A percentile compares a stretch with the other conserved stretches of the same genome.
These are phyloP conservation scores for Xyrauchen texanus DNA, from an alignment of 2,113 vertebrate genomes.

Conservation along the genomic window DNA sequence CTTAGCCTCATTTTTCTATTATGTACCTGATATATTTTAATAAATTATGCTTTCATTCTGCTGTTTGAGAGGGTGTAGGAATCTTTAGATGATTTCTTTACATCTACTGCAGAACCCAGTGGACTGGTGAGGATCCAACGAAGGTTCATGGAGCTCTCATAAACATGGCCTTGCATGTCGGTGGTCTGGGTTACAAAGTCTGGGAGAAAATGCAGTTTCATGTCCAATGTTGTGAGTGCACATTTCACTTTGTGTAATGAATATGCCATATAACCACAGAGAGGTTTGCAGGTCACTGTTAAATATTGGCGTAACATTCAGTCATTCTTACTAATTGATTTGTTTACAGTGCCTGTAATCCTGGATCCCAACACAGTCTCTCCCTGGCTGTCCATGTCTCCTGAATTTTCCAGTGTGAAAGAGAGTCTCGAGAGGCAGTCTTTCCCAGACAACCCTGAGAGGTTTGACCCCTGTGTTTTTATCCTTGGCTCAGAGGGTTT, in stretches of 20 bases:
- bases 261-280: no score
- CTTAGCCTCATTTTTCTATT: neutral
- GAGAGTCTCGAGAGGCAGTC: slow-evolving; percentile 64
- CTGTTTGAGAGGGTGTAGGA: neutral
- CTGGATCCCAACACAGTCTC: slow-evolving; percentile 72
- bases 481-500: slow-evolving; percentile 72
- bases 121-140: slow-evolving; percentile 59
- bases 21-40: neutral
- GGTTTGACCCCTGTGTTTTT: slow-evolving; percentile 76
- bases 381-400: slow-evolving; percentile 68
- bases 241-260: neutral
- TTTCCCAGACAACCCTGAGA: slow-evolving; percentile 68
- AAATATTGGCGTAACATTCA: no score
- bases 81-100: neutral
- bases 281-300: no score
- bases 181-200: slow-evolving; percentile 69
- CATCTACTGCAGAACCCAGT: slow-evolving; percentile 64
- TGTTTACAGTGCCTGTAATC: slow-evolving; percentile 68
- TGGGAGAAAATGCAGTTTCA: slow-evolving; percentile 71
- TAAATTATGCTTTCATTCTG: neutral
- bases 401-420: slow-evolving; percentile 62
- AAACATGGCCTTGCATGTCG: slow-evolving; percentile 68
- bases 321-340: neutral
- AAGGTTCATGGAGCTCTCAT: slow-evolving; percentile 57
- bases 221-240: slow-evolving; percentile 68